Conservation (phyloP, 2,797 vertebrate species). For the Gallirallus australis region DNA sequence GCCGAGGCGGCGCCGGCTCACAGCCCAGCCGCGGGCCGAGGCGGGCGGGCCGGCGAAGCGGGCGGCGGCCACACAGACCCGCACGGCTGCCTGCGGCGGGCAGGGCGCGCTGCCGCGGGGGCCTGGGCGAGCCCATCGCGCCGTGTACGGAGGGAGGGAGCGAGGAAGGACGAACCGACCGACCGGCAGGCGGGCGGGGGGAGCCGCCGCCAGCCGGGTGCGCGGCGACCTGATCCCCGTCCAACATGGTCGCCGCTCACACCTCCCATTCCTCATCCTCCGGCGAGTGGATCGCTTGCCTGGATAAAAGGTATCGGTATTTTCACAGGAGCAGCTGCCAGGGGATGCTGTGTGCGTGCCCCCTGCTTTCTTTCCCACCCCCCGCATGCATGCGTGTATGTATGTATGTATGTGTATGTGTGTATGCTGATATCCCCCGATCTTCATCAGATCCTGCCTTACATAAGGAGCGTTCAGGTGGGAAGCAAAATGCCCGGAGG, state of each 20-base stretch:
- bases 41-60: neutral
- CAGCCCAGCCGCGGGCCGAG: neutral
- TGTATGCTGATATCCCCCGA: neutral
- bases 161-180: constrained; percentile 8
- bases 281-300: constrained; percentile 92
- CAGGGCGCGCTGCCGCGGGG: neutral
- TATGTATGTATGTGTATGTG: too few species aligned
- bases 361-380: neutral
- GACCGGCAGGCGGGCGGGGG: constrained; percentile 12
- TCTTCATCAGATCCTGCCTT: neutral
- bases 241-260: constrained; percentile 94
- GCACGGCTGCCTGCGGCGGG: neutral
- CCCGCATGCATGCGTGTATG: neutral
- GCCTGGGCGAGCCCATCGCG: constrained; percentile 27
- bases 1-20: neutral
- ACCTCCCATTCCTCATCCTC: constrained; percentile 88
- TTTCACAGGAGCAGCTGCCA: neutral
- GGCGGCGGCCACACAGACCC: neutral
- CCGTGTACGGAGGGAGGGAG: neutral
- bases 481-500: neutral
- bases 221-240: constrained; percentile 32
- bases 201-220: constrained; percentile 1
- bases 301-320: constrained; percentile 91
- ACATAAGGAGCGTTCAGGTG: constrained; percentile 25
- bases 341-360: neutral